Evolutionary conservation across 2,888 invertebrate genomes (phyloP), one percentile per base, ranked within the genome.

Genomic region (Trichacis sp.): DNA sequence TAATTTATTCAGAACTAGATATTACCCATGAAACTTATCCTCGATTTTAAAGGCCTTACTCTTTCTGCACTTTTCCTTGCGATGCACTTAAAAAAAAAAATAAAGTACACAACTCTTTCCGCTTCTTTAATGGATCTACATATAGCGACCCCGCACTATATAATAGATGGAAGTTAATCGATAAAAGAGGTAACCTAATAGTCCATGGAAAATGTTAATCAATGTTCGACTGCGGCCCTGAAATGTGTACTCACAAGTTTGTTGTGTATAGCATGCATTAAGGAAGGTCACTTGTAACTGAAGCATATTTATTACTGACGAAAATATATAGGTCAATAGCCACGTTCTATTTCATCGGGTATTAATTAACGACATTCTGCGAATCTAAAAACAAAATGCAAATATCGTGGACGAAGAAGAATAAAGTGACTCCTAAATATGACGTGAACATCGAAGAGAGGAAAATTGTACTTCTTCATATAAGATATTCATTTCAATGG

Each of bases 111-210:
- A 52, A 59, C 60, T 38, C 50, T 54, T 49, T 30, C n/a, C 43
- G 48, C 38, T 54, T 53, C 38, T 50, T 55, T 46, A 45, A 54
- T 45, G 18, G 9, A 55, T 50, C 33, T 24, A n/a, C 5, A 20
- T 50, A 55, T 30, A 54, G 29, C n/a, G 43, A 15, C 12, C 18
- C 42, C 11, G 11, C 20, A 18, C n/a, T 20, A 11, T 55, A 49
- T 40, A 55, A 33, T 61, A 50, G 45, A 61, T 50, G 50, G 2
- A 61, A 55, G 49, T 60, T 62, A 47, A 62, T 62, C 61, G 51
- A 56, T 61, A 55, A 5, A 30, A 56, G 33, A 62, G 11, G 17
- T 61, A 55, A 55, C 51, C 29, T 55, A 61, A 55, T 54, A 52
- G 48, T 36, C 40, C 47, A 47, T 62, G 47, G 51, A 15, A 56